Evolutionary conservation across 2,888 invertebrate genomes (phyloP).

Genomic region (Xylophagus ater): DNA sequence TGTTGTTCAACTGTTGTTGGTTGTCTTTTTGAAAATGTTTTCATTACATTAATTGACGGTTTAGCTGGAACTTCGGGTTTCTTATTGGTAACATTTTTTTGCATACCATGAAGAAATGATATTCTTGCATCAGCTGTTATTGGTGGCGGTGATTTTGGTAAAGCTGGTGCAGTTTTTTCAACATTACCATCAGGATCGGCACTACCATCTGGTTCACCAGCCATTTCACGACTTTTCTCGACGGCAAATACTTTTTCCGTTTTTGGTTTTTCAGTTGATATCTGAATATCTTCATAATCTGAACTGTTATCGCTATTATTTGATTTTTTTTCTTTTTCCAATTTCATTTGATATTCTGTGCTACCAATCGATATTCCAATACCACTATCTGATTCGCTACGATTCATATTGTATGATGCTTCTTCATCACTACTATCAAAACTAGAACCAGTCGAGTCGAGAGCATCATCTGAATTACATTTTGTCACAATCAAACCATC

Average conservation of each 20-base stretch:
- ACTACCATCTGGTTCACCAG: conserved; percentile 78
- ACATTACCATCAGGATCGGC: conserved; percentile 68
- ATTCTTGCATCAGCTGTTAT: conserved; percentile 45
- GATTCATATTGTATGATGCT: conserved; percentile 36
- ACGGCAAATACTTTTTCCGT: conserved; percentile 36
- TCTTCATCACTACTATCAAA: conserved; percentile 39
- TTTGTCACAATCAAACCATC: conserved; percentile 39
- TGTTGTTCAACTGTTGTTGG: conserved; percentile 39
- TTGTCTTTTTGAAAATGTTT: conserved; percentile 44
- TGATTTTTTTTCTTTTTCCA: conserved; percentile 29
- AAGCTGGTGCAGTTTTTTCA: conserved; percentile 54
- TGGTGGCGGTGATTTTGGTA: conserved; percentile 60
- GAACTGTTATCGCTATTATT: conserved; percentile 35
- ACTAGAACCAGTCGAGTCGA: conserved; percentile 38
- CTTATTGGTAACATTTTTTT: conserved; percentile 40
- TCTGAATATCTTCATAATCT: conserved; percentile 38
- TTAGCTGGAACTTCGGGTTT: conserved; percentile 63
- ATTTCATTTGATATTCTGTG: conserved; percentile 28
- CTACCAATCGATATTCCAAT: conserved; percentile 38
- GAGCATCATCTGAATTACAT: conserved; percentile 36
- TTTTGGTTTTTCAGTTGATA: background rate
- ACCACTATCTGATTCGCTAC: conserved; percentile 39
- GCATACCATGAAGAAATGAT: conserved; percentile 61
- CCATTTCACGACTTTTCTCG: conserved; percentile 61
- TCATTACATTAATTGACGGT: conserved; percentile 50